phyloP scores from a whole-genome alignment of 2,888 invertebrate species.

The Orthonevra nobilis region DNA sequence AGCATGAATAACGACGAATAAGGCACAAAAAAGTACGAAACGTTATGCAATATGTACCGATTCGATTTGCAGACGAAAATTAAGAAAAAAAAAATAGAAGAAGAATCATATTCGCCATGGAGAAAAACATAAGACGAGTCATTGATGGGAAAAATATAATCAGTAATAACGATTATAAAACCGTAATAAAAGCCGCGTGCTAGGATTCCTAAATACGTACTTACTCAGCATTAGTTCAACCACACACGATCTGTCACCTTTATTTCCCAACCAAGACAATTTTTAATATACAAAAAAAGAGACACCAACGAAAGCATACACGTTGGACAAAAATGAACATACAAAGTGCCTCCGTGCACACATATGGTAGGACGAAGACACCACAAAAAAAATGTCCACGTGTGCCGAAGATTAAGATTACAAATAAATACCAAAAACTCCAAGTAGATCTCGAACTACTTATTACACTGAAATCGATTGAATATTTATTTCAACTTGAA shows the following conservation, averaged over 20 bases:
- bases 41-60: constrained; percentile 44
- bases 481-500: too few relatives aligned
- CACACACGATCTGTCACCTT: constrained; percentile 24
- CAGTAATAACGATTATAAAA: too few relatives aligned
- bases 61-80: background rate
- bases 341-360: background rate
- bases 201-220: constrained; percentile 20
- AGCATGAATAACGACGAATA: constrained; percentile 1
- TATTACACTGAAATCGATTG: too few relatives aligned
- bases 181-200: too few relatives aligned
- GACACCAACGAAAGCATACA: background rate
- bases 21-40: constrained; percentile 11
- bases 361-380: background rate
- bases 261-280: background rate
- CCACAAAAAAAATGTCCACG: constrained; percentile 11
- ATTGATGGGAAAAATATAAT: constrained; percentile 20
- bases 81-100: constrained; percentile 1
- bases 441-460: too few relatives aligned
- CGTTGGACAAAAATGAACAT: constrained; percentile 8
- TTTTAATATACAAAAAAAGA: background rate
- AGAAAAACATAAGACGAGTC: background rate
- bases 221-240: constrained; percentile 34
- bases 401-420: background rate
- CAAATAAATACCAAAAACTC: too few relatives aligned
- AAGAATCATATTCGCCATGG: background rate